A percentile compares a stretch with the other conserved stretches of the same genome.
phyloP scores from a whole-genome alignment of 2,113 vertebrate species.

The Lethenteron reissneri region DNA sequence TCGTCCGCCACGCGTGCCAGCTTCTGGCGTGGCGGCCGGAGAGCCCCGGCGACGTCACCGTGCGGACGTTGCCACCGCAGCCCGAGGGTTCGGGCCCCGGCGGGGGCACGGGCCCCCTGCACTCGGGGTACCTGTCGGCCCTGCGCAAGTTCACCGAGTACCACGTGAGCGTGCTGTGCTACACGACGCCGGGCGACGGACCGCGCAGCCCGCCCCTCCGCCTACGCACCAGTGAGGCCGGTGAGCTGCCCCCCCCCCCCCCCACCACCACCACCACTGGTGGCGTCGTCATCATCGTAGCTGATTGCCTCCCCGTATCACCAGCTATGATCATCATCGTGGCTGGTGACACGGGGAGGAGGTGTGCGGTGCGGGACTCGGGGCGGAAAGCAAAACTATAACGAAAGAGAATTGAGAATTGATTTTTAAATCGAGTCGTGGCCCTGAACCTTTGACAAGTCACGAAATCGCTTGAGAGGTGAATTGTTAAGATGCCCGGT shows the following conservation, averaged over 20 bases:
- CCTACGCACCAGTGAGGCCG: conserved; percentile 56
- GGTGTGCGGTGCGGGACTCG: too few species aligned
- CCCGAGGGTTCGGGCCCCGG: conserved; percentile 38
- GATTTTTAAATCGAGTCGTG: too few species aligned
- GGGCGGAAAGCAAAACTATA: too few species aligned
- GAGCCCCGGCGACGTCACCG: conserved; percentile 26
- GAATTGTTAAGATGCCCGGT: too few species aligned
- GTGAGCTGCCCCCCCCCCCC: conserved; percentile 28
- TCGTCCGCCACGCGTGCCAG: conserved; percentile 15
- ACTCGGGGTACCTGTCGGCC: conserved; percentile 44
- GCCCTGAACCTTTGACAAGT: too few species aligned
- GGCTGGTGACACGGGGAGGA: too few species aligned
- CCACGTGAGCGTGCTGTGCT: conserved; percentile 52
- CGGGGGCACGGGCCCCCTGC: conserved; percentile 20
- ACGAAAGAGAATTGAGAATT: too few species aligned
- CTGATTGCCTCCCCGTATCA: background rate
- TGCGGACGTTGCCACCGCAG: conserved; percentile 62
- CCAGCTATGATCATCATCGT: background rate
- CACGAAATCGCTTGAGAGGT: too few species aligned
- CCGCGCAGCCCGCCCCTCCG: conserved; percentile 43
- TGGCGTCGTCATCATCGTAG: background rate
- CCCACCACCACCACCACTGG: rapidly evolving
- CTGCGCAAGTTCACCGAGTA: conserved; percentile 65
- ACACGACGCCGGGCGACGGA: conserved; percentile 74
- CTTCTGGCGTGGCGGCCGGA: conserved; percentile 53